phyloP scores from a whole-genome alignment of 1,140 invertebrate genomes.

The Asbolus verrucosus region DNA sequence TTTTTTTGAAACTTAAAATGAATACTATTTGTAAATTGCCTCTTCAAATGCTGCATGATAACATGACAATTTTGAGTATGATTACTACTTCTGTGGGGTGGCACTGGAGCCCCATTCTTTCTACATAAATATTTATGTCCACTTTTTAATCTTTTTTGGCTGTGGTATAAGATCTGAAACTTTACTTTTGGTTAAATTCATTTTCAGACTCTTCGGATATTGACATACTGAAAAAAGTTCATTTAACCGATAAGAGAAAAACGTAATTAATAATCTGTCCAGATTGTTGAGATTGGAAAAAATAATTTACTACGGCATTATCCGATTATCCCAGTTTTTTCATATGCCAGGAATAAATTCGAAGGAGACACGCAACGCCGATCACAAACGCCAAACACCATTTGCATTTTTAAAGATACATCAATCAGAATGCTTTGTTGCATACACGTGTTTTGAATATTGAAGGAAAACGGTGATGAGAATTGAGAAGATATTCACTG shows the following conservation, averaged over 20 bases:
- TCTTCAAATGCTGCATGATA: too few species aligned
- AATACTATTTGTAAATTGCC: too few species aligned
- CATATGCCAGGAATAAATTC: slow-evolving; percentile 33
- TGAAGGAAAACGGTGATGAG: slow-evolving; percentile 11
- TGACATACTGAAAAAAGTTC: too few species aligned
- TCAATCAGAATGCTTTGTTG: slow-evolving; percentile 45
- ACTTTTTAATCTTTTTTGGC: too few species aligned
- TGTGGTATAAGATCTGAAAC: too few species aligned
- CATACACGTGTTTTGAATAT: slow-evolving; percentile 37
- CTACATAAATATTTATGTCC: too few species aligned
- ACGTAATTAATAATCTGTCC: slow-evolving; percentile 14
- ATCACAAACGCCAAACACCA: slow-evolving; percentile 42
- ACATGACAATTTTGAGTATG: too few species aligned
- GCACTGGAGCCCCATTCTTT: too few species aligned
- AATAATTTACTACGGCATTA: slow-evolving; percentile 7
- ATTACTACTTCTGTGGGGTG: too few species aligned
- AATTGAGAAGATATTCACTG: slow-evolving; percentile 30
- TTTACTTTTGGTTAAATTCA: too few species aligned
- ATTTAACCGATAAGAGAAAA: neutral
- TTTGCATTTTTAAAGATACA: slow-evolving; percentile 45
- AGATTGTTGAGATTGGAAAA: slow-evolving; percentile 13
- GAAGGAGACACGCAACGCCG: slow-evolving; percentile 38
- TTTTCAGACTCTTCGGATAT: too few species aligned
- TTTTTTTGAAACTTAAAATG: too few species aligned
- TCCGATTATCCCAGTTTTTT: slow-evolving; percentile 30